Conservation (phyloP, 92 coral and sea anemone genomes). For the Plumapathes pennacea region DNA sequence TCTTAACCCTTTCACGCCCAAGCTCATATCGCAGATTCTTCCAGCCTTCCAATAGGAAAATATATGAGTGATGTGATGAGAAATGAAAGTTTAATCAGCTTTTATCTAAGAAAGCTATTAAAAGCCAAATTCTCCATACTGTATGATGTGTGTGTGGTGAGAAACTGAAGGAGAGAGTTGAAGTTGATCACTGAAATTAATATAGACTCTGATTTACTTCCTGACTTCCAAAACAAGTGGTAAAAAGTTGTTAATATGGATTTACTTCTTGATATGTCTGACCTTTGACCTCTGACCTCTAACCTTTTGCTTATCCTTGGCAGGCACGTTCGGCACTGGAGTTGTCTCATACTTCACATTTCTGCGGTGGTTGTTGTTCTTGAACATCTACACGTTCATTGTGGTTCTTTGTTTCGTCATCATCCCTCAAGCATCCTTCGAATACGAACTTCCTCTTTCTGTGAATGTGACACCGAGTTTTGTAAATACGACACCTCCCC, state of each 20-base stretch:
- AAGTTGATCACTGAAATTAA: too few relatives aligned
- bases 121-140: too few relatives aligned
- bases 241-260: too few relatives aligned
- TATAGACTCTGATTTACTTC: too few relatives aligned
- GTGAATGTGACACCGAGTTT: slow-evolving; percentile 16
- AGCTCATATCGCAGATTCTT: too few relatives aligned
- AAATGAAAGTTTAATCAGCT: not conserved
- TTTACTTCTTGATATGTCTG: too few relatives aligned
- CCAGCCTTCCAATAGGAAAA: too few relatives aligned
- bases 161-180: too few relatives aligned
- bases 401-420: slow-evolving; percentile 60
- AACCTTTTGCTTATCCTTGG: not conserved
- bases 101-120: not conserved
- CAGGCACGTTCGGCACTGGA: slow-evolving; percentile 84
- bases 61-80: too few relatives aligned
- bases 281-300: not conserved
- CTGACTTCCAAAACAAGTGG: too few relatives aligned
- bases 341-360: slow-evolving; percentile 86
- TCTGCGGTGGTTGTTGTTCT: slow-evolving; percentile 69
- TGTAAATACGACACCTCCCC: slow-evolving; percentile 4
- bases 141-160: too few relatives aligned
- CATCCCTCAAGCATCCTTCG: slow-evolving; percentile 75
- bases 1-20: too few relatives aligned
- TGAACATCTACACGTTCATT: slow-evolving; percentile 57
- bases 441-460: slow-evolving; percentile 26